These are phyloP conservation scores for Apotomis turbidana DNA, from an alignment of 2,888 invertebrate species.

Conservation along the genomic window DNA sequence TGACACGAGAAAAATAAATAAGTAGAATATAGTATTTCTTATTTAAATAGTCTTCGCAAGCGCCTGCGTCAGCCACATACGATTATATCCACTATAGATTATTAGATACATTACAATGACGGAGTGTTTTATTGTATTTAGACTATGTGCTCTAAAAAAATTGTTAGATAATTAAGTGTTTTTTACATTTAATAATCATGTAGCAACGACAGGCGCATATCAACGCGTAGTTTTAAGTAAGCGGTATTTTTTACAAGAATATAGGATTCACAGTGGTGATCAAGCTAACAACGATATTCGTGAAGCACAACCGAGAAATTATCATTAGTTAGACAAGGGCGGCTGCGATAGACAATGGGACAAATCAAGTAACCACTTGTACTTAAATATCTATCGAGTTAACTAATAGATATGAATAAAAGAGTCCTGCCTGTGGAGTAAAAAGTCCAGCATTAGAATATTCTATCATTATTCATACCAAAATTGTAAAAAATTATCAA, in stretches of 20 bases:
- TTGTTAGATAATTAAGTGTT: conserved; percentile 32
- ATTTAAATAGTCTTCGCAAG: conserved; percentile 7
- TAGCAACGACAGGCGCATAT: conserved; percentile 33
- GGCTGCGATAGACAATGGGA: conserved; percentile 40
- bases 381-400: conserved; percentile 63
- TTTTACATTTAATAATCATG: conserved; percentile 20
- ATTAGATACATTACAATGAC: conserved; percentile 28
- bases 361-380: conserved; percentile 22
- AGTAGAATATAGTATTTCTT: neutral
- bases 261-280: conserved; percentile 11
- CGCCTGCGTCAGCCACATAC: conserved; percentile 35
- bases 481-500: conserved; percentile 64
- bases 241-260: conserved; percentile 13
- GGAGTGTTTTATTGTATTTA: conserved; percentile 35
- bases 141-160: conserved; percentile 37
- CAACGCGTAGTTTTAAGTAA: conserved; percentile 7
- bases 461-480: conserved; percentile 51
- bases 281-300: conserved; percentile 45
- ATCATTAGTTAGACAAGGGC: conserved; percentile 35
- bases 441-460: conserved; percentile 73
- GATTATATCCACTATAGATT: conserved; percentile 11
- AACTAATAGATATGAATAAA: conserved; percentile 52
- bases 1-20: conserved; percentile 6
- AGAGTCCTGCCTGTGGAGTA: conserved; percentile 65
- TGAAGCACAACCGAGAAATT: conserved; percentile 52